Evolutionary conservation across 2,797 vertebrate genomes (phyloP), one percentile per base, ranked within the genome.

Genomic region (Amblyopsis hoosieri): DNA sequence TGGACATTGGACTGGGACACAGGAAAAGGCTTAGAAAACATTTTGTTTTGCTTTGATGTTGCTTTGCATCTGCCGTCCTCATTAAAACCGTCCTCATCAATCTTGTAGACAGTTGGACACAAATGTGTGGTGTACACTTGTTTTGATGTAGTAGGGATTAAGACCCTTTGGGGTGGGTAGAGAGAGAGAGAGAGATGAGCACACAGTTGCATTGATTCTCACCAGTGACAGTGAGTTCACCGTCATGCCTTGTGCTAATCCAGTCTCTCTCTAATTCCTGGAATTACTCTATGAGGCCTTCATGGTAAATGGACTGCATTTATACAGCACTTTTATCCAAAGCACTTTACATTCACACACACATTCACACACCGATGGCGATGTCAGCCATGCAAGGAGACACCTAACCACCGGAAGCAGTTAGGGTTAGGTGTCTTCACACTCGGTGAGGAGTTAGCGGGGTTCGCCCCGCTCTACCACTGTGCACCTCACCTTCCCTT

Each of bases 21-120:
- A 77, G 84, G 78, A 84, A 84, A 60, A 64, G 69, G 68, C 76
- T 51, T 65, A 53, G 75, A 45, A 70, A 75, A 86, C 85, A 87
- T 85, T 73, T 67, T 55, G 73, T 66, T 87, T 88, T 76, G 58
- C 67, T 75, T 82, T 72, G 62, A 76, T 85, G 75, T 69, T 45
- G 64, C 62, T 75, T 70, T 59, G 60, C 71, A 76, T 54, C 51
- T 5, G 10, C 12, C 45, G 4, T n/a, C 37, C 46, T 71, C 54
- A 15, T 67, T 37, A 4, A 3, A 42, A 55, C 37, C 9, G 2
- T 5, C 15, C 7, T 4, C 33, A 12, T 54, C n/a, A 8, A 13
- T 29, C 13, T 12, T 14, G 3, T 23, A 12, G 6, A 14, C 13
- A 14, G 54, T 14, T 4, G 11, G 13, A 42, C 31, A 82, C 64